These are phyloP conservation scores for Falcaria lacertinaria DNA, from an alignment of 2,888 invertebrate genomes.

Conservation along the genomic window DNA sequence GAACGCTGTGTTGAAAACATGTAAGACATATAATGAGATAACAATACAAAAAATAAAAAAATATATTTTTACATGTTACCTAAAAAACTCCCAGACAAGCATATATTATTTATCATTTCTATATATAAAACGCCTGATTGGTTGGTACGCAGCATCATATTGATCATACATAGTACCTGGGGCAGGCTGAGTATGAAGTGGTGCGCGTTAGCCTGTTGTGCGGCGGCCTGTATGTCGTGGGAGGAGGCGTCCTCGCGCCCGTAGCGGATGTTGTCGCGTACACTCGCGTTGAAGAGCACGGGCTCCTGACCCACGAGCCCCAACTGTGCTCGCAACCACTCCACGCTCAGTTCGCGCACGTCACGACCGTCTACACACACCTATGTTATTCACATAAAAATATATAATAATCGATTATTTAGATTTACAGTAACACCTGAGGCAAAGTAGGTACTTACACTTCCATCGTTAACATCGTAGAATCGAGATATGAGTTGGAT, in stretches of 20 bases:
- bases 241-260: slow-evolving; percentile 83
- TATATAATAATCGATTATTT: too few species aligned
- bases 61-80: too few species aligned
- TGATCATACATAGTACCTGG: slow-evolving; percentile 49
- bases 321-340: slow-evolving; percentile 87
- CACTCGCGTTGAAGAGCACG: slow-evolving; percentile 88
- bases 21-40: too few species aligned
- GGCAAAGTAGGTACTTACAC: slow-evolving; percentile 31
- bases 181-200: slow-evolving; percentile 85
- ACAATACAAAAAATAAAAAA: too few species aligned
- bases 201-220: slow-evolving; percentile 86
- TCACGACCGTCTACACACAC: slow-evolving; percentile 83
- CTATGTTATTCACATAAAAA: slow-evolving; percentile 33
- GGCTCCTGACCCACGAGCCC: slow-evolving; percentile 95
- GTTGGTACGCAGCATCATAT: too few species aligned
- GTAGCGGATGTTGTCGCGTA: slow-evolving; percentile 91
- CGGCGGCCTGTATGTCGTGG: slow-evolving; percentile 83
- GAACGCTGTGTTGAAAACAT: too few species aligned
- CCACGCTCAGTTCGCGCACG: slow-evolving; percentile 85
- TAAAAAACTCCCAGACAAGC: too few species aligned
- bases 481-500: slow-evolving; percentile 86
- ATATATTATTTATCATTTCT: slow-evolving; percentile 2
- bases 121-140: too few species aligned
- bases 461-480: slow-evolving; percentile 55
- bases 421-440: too few species aligned